These are phyloP conservation scores for Latrodectus hesperus DNA, from an alignment of 2,888 invertebrate species.

Conservation along the genomic window DNA sequence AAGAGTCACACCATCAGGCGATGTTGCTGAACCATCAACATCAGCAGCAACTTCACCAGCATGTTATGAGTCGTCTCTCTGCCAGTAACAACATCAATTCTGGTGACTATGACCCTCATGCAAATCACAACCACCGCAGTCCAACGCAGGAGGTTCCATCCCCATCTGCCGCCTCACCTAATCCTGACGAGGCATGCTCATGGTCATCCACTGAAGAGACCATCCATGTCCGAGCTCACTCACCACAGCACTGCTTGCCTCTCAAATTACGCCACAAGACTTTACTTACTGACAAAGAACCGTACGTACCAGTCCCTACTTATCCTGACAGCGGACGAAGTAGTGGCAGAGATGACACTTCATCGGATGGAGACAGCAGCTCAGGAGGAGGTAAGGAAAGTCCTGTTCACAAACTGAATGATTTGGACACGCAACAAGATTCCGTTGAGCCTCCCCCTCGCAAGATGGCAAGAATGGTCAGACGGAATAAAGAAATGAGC, in stretches of 20 bases:
- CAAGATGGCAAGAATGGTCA: slow-evolving; percentile 44
- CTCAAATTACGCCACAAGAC: slow-evolving; percentile 93
- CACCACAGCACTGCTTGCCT: slow-evolving; percentile 80
- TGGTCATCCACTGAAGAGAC: slow-evolving; percentile 69
- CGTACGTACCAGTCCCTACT: slow-evolving; percentile 84
- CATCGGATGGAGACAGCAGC: slow-evolving; percentile 80
- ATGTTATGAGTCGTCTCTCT: slow-evolving; percentile 22
- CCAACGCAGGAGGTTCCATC: slow-evolving; percentile 76
- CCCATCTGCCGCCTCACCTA: slow-evolving; percentile 69
- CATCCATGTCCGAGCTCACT: slow-evolving; percentile 75
- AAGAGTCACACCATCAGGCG: slow-evolving; percentile 32
- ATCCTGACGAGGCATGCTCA: slow-evolving; percentile 70
- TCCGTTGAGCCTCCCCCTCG: slow-evolving; percentile 75
- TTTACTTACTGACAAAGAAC: slow-evolving; percentile 89
- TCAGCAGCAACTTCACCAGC: slow-evolving; percentile 34
- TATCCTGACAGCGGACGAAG: slow-evolving; percentile 79
- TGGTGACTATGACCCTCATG: slow-evolving; percentile 38
- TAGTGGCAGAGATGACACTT: slow-evolving; percentile 86
- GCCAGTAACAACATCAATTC: not conserved
- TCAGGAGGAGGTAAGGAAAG: slow-evolving; percentile 61
- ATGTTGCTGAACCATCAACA: slow-evolving; percentile 32
- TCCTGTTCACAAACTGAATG: slow-evolving; percentile 73
- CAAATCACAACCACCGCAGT: slow-evolving; percentile 77
- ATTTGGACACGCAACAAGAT: slow-evolving; percentile 66
- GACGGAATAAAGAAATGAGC: slow-evolving; percentile 74